Conservation (phyloP, 2,113 vertebrate genomes). For the Cyphomyrus discorhynchus region DNA sequence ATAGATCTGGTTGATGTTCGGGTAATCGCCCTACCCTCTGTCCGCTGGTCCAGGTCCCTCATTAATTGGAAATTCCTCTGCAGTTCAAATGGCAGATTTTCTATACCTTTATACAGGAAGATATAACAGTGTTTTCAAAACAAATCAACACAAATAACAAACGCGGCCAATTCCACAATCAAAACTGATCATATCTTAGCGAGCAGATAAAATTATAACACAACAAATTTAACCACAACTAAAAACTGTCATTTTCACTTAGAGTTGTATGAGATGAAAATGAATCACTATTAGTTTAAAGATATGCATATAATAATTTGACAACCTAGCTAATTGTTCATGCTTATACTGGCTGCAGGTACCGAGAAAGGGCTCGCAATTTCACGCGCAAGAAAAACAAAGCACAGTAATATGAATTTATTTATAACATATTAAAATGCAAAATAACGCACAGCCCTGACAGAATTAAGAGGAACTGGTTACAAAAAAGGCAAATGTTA, state of each 20-base stretch:
- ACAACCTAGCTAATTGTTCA: neutral
- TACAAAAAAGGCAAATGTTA: conserved; percentile 8
- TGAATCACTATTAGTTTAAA: neutral
- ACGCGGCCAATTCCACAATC: neutral
- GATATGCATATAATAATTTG: neutral
- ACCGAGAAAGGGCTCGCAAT: neutral
- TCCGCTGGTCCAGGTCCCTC: conserved; percentile 91
- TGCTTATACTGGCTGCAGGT: neutral
- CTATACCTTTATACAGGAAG: conserved; percentile 70
- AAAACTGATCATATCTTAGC: neutral
- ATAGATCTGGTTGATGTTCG: neutral
- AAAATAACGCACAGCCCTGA: neutral
- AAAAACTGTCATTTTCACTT: neutral
- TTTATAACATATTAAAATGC: neutral
- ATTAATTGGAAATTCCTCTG: conserved; percentile 98
- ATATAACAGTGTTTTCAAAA: neutral
- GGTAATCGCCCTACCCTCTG: conserved; percentile 71
- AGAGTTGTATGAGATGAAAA: neutral
- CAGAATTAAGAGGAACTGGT: neutral
- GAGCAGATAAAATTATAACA: neutral
- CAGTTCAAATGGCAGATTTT: conserved; percentile 90
- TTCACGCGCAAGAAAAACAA: neutral
- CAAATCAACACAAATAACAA: neutral
- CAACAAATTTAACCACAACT: neutral
- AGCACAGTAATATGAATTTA: neutral